Evolutionary conservation across 1,140 invertebrate genomes (phyloP).

Genomic region (Euborellia annulipes): DNA sequence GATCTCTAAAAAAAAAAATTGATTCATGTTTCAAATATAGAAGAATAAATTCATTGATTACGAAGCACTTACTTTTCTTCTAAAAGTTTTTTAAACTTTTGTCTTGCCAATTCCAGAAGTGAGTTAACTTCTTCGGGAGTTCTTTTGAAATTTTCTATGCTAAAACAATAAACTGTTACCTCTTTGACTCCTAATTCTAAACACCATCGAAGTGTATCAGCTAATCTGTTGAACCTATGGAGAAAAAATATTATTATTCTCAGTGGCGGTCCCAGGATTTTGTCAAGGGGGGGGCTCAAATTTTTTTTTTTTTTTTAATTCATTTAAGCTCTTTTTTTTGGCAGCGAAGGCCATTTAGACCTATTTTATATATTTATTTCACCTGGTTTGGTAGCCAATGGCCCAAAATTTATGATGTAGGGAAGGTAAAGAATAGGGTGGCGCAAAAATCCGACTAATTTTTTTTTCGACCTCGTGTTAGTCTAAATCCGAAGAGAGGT

Average conservation of each 20-base stretch:
- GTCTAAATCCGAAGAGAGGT: no score
- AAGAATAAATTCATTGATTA: conserved; percentile 12
- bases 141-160: conserved; percentile 98
- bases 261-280: no score
- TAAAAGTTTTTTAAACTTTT: conserved; percentile 76
- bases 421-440: no score
- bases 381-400: no score
- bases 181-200: conserved; percentile 53
- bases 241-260: conserved; percentile 1
- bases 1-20: conserved; percentile 40
- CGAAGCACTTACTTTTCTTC: conserved; percentile 63
- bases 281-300: no score
- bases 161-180: conserved; percentile 98
- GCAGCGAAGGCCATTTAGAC: no score
- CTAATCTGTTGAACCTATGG: conserved; percentile 73
- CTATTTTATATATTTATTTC: no score
- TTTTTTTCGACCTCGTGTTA: no score
- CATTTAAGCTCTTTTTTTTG: no score
- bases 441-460: no score
- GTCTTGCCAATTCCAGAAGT: conserved; percentile 71
- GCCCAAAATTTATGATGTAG: no score
- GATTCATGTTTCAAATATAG: conserved; percentile 6
- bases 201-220: conserved; percentile 87
- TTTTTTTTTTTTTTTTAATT: no score
- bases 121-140: conserved; percentile 79